Evolutionary conservation across 2,888 invertebrate species (phyloP), one percentile per base, ranked within the genome.

Genomic region (Drosophila multiciliata): DNA sequence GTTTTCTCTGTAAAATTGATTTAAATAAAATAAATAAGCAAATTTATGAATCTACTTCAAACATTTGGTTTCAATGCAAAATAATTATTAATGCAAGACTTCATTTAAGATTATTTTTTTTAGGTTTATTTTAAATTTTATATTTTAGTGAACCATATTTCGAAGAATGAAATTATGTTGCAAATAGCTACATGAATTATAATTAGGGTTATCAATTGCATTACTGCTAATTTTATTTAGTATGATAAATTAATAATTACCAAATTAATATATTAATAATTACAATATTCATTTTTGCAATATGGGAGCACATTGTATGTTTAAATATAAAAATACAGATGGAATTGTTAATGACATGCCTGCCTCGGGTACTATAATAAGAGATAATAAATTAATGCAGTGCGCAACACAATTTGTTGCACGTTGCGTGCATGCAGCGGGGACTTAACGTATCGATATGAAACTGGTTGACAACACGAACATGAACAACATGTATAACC

Each of bases 371-470:
- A 54, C 59, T 48, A 70, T 77, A 79, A 69, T 79, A 73, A 42
- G 53, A 69, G 57, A 73, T 87, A 89, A 85, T 89, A 89, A 87
- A 85, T 85, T 87, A 85, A 87, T 85, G 79, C 77, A 70, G 57
- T 78, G 68, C 49, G 62, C 65, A 68, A 52, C 75, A 81, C 71
- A 78, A 83, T 80, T 87, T 82, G 83, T 82, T 76, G 76, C 76
- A 79, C 61, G 67, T 70, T 64, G 75, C 71, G 66, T 64, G 69
- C 78, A 68, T 78, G 87, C 83, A 73, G 78, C 74, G 84, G 67
- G 89, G 73, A 87, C 75, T 87, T 79, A 78, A 84, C 70, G 68
- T 76, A 72, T 57, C 53, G 73, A 75, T 75, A 75, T 58, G 63
- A 58, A 29, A 11, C 60, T 55, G 17, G 42, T 55, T 42, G 61